These are phyloP conservation scores for Eulithis testata DNA, from an alignment of 2,888 invertebrate genomes.

Conservation along the genomic window DNA sequence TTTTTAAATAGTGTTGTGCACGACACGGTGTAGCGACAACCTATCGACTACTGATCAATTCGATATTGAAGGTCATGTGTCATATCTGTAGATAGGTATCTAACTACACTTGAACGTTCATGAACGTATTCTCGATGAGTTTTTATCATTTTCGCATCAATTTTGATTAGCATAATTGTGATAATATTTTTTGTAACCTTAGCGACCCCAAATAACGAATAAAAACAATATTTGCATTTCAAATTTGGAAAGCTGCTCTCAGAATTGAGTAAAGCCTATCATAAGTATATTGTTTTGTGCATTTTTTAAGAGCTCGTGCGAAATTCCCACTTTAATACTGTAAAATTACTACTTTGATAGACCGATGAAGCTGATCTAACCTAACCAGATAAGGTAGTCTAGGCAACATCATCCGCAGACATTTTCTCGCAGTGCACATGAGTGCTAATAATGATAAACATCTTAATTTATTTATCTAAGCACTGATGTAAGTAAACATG, in stretches of 20 bases:
- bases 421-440: not conserved
- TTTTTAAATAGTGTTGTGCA: conserved; percentile 36
- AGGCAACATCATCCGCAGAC: not conserved
- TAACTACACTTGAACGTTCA: conserved; percentile 15
- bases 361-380: no score
- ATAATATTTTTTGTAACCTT: not conserved
- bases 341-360: no score
- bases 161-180: not conserved
- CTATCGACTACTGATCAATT: conserved; percentile 43
- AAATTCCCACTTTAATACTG: no score
- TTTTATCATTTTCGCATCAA: not conserved
- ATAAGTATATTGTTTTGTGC: no score
- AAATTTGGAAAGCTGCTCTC: no score
- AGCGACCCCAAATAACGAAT: no score
- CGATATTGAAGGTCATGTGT: conserved; percentile 36
- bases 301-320: no score
- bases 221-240: no score
- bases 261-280: no score
- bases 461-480: not conserved
- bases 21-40: conserved; percentile 44
- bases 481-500: not conserved
- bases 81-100: conserved; percentile 11
- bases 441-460: not conserved
- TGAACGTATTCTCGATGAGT: conserved; percentile 2
- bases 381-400: no score